Percentiles rank a stretch among this genome's conserved stretches.
phyloP scores from a whole-genome alignment of 2,113 vertebrate genomes.

The Amphilophus citrinellus region DNA sequence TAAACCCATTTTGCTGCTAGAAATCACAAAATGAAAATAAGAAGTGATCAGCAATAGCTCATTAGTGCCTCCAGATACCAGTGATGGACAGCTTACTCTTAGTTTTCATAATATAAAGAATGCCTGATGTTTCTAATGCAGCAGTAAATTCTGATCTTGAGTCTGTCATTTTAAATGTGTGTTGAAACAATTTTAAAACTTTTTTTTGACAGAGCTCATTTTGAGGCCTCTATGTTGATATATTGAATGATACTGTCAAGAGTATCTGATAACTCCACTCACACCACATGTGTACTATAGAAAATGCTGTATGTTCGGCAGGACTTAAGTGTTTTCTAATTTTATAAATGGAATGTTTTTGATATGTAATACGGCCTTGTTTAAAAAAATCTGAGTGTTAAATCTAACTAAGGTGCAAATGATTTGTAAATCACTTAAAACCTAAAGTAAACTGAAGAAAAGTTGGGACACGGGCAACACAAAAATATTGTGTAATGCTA shows the following conservation, averaged over 20 bases:
- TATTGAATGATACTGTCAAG: neutral
- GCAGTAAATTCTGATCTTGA: neutral
- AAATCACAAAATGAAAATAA: neutral
- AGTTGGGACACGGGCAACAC: no score
- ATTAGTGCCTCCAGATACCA: neutral
- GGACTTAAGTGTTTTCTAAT: no score
- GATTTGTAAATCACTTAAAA: no score
- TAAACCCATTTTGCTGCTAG: neutral
- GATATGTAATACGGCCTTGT: no score
- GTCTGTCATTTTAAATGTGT: neutral
- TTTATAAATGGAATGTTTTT: no score
- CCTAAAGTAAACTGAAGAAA: no score
- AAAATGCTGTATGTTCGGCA: no score
- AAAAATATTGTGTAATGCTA: no score
- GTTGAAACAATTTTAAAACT: neutral
- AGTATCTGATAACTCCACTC: neutral
- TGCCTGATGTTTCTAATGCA: neutral
- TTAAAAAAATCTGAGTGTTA: no score
- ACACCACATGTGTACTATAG: no score
- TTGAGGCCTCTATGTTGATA: neutral
- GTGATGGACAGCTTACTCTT: rapidly evolving
- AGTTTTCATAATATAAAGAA: neutral
- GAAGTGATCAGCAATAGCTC: neutral
- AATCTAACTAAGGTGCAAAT: no score
- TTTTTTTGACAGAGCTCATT: neutral